These are phyloP conservation scores for Enteromius thamalakanensis DNA, from an alignment of 2,797 vertebrate species.

Conservation along the genomic window DNA sequence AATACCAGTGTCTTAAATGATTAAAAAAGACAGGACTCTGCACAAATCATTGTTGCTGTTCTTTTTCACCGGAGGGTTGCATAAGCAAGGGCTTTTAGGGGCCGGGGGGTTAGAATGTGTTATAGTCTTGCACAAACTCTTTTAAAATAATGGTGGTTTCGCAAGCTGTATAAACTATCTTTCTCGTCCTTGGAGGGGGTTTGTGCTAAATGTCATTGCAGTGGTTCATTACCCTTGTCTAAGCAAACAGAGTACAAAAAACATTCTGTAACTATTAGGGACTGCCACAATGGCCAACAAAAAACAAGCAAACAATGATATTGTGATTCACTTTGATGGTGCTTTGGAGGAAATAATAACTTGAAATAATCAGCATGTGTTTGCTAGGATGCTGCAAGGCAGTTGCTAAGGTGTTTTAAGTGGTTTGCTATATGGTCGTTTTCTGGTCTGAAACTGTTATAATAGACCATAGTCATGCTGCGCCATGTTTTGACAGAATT, in stretches of 20 bases:
- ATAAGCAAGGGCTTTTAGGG: conserved; percentile 26
- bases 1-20: conserved; percentile 64
- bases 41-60: conserved; percentile 60
- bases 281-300: neutral
- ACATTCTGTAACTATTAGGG: neutral
- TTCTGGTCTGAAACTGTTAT: no score
- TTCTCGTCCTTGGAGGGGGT: neutral
- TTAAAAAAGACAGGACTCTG: conserved; percentile 69
- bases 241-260: conserved; percentile 10
- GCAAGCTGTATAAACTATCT: conserved; percentile 18
- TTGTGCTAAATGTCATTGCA: conserved; percentile 1
- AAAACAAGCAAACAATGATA: conserved; percentile 3
- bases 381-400: neutral
- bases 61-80: conserved; percentile 40
- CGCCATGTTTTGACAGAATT: neutral
- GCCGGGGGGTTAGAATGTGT: conserved; percentile 25
- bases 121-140: conserved; percentile 22
- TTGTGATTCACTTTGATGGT: neutral
- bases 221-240: conserved; percentile 19
- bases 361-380: neutral
- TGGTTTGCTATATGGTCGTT: neutral
- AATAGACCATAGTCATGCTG: neutral
- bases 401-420: neutral
- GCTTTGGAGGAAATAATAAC: neutral
- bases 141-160: conserved; percentile 30